Base-by-base conservation (phyloP, 2,797 vertebrate genomes). In the Chaetodon trifasciatus region DNA sequence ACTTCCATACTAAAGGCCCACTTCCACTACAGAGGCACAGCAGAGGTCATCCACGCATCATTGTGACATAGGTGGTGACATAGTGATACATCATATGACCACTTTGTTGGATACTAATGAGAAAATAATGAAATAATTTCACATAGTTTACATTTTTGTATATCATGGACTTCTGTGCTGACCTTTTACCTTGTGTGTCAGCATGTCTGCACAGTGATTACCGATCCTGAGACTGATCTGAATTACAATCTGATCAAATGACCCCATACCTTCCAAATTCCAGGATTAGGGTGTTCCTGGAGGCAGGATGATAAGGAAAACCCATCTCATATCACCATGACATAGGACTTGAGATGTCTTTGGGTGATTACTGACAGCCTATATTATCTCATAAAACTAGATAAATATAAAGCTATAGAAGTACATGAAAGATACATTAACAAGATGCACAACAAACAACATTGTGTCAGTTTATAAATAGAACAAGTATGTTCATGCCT, bases 251-350 rank as follows among this genome's bases (percentile, higher is more conserved):
- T 57, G 40, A 56, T 21, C 4, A 40, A 52, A 62, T 52, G 8
- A 52, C 46, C 19, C 16, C 0, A 40, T 19, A 17, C 13, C 23
- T 44, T 57, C 46, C 35, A 63, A 32, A 32, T 10, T 50, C 13
- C 28, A 10, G 32, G 52, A 56, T 69, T 42, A 56, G 16, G 24
- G 50, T 23, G 19, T 13, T 57, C 40, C 44, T 60, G n/a, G n/a
- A 40, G 57, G 35, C 35, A 32, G 24, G 21, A 23, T 28, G 42
- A 70, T 35, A 19, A 70, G 69, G 46, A 50, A 61, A n/a, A 13
- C 23, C n/a, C 67, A 39, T 47, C 32, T 23, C 44, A 58, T 32
- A 32, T 52, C 70, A 42, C 70, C 19, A 52, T 73, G 47, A 73
- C 16, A 7, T 17, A 8, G 5, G 37, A 52, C 47, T 42, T 62